Evolutionary conservation across 2,113 vertebrate species (phyloP), one percentile per base, ranked within the genome.

Genomic region (Brachypodius melanocephalos): DNA sequence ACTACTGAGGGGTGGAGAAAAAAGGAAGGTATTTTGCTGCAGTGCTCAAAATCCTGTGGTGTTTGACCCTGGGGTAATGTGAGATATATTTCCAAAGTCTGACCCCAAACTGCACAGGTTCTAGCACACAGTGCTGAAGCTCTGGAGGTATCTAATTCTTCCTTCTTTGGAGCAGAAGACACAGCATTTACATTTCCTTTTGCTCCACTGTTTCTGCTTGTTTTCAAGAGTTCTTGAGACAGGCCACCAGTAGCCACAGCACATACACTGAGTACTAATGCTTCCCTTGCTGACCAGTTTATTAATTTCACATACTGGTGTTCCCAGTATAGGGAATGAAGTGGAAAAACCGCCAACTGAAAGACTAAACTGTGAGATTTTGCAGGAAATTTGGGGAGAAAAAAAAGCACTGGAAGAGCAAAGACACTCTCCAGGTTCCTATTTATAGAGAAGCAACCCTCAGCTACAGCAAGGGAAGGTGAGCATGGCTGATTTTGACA

Each of bases 311-410:
- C 49, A 57, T 65, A 36, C 29, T 76, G 77, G 20, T 65, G 32
- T 18, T 85, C 61, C n/a, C 3, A 4, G 3, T 40, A 38, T 8
- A 38, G 57, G 19, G 6, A 62, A 55, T 6, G 19, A 74, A 77
- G 52, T 26, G 59, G 65, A 78, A 51, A 51, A 93, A 17, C 1
- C 8, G 7, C 8, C 61, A 45, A 22, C 6, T 86, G 57, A 78
- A 81, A 42, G 19, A 72, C 38, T 52, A 29, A 89, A 73, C 13
- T 11, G 26, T 49, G 26, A 9, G 8, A 43, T 58, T 90, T 79
- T 51, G 11, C 29, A 43, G 63, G 63, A 73, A 62, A 54, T 52
- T 18, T 5, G 0, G 4, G 7, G 5, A 1, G 2, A 1, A 2
- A 32, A 26, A 38, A 88, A 80, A 36, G 7, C 65, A 10, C 19